phyloP scores from a whole-genome alignment of 2,888 invertebrate species.

The Acanthoscelides obtectus region DNA sequence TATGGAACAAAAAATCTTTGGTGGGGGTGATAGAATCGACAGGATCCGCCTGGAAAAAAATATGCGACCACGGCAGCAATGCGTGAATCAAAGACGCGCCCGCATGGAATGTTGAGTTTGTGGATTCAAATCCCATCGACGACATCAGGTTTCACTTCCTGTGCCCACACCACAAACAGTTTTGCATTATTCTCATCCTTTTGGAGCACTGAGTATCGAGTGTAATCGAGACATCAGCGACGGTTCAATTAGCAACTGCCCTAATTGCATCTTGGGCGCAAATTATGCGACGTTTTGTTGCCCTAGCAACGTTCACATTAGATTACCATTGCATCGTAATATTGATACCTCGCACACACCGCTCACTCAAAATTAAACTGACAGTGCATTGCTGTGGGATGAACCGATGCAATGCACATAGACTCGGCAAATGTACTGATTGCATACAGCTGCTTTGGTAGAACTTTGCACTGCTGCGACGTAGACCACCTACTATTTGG shows the following conservation, averaged over 20 bases:
- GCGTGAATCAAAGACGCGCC: too few relatives aligned
- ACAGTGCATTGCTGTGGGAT: neutral
- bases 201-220: too few relatives aligned
- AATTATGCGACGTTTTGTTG: neutral
- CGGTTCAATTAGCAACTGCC: neutral
- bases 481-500: neutral
- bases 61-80: too few relatives aligned
- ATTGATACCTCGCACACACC: neutral
- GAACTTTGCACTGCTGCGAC: neutral
- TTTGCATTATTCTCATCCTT: too few relatives aligned
- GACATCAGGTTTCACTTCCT: too few relatives aligned
- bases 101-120: too few relatives aligned
- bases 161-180: too few relatives aligned
- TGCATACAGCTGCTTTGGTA: neutral
- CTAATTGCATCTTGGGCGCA: neutral
- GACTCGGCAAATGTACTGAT: neutral
- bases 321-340: neutral
- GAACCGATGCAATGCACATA: neutral
- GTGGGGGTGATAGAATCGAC: too few relatives aligned
- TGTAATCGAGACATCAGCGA: too few relatives aligned
- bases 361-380: neutral
- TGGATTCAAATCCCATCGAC: too few relatives aligned
- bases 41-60: too few relatives aligned
- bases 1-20: too few relatives aligned
- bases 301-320: neutral